phyloP scores from a whole-genome alignment of 1,140 invertebrate species.

The Dinoponera quadriceps region DNA sequence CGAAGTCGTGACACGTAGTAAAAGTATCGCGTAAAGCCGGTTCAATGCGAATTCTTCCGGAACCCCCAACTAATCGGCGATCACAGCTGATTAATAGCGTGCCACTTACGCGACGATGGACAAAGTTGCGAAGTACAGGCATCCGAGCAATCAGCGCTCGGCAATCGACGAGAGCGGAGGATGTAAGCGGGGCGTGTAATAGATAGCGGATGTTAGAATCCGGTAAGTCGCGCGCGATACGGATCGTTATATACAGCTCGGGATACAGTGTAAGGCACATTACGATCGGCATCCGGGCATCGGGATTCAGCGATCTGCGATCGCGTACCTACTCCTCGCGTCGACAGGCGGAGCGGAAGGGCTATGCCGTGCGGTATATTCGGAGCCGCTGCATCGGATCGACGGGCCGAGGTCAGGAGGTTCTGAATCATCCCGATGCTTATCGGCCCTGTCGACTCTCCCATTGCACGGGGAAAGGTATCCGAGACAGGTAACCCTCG shows the following conservation, averaged over 20 bases:
- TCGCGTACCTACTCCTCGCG: slow-evolving; percentile 37
- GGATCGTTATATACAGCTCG: slow-evolving; percentile 4
- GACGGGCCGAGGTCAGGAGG: slow-evolving; percentile 66
- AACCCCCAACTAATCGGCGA: too few species aligned
- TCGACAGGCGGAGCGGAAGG: slow-evolving; percentile 15
- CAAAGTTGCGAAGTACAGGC: not conserved
- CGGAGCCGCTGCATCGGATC: slow-evolving; percentile 54
- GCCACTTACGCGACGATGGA: too few species aligned
- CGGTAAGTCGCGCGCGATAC: not conserved
- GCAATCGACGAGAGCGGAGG: not conserved
- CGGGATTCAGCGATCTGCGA: slow-evolving; percentile 24
- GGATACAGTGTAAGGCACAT: not conserved
- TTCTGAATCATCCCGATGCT: slow-evolving; percentile 71
- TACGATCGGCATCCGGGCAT: slow-evolving; percentile 27
- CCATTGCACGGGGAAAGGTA: slow-evolving; percentile 71
- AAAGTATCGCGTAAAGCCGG: too few species aligned
- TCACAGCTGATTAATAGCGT: too few species aligned
- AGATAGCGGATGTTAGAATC: slow-evolving; percentile 1
- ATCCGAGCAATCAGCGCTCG: not conserved
- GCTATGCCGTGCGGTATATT: slow-evolving; percentile 7
- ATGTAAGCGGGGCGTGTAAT: not conserved
- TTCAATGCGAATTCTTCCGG: too few species aligned
- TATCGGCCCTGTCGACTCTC: slow-evolving; percentile 70
- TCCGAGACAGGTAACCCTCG: slow-evolving; percentile 73
- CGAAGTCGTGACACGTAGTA: too few species aligned